Conservation (phyloP, 2,888 invertebrate genomes). For the Amblyjoppa proteus region DNA sequence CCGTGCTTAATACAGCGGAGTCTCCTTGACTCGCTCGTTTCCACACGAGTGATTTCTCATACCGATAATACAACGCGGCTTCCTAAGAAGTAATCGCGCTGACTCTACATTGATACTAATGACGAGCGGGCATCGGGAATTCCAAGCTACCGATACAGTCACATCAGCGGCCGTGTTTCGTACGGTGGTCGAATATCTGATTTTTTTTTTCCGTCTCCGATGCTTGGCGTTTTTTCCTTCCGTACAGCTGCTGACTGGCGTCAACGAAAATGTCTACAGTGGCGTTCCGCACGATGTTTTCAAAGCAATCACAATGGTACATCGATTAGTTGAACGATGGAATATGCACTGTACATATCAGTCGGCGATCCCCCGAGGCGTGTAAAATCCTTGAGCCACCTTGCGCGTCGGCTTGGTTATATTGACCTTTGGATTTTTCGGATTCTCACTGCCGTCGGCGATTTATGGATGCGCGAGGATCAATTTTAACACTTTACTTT, state of each 20-base stretch:
- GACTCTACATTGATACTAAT: neutral
- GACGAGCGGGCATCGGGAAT: constrained; percentile 16
- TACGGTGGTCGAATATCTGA: constrained; percentile 18
- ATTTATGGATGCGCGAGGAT: neutral
- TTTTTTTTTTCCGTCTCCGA: neutral
- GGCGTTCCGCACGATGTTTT: no score
- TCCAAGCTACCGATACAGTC: neutral
- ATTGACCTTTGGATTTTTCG: neutral
- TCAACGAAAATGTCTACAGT: no score
- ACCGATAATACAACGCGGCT: neutral
- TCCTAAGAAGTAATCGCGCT: constrained; percentile 17
- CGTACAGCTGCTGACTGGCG: no score
- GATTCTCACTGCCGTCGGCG: neutral
- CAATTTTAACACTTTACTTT: neutral
- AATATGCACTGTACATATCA: neutral
- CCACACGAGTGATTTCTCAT: constrained; percentile 21
- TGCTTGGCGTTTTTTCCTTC: no score
- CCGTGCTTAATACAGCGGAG: neutral
- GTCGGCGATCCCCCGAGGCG: neutral
- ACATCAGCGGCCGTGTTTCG: neutral
- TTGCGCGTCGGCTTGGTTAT: neutral
- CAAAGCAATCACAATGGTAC: no score
- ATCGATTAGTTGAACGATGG: neutral
- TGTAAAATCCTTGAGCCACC: neutral
- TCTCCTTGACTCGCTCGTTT: neutral